phyloP scores from a whole-genome alignment of 2,113 vertebrate species.

The Lepidothrix coronata region DNA sequence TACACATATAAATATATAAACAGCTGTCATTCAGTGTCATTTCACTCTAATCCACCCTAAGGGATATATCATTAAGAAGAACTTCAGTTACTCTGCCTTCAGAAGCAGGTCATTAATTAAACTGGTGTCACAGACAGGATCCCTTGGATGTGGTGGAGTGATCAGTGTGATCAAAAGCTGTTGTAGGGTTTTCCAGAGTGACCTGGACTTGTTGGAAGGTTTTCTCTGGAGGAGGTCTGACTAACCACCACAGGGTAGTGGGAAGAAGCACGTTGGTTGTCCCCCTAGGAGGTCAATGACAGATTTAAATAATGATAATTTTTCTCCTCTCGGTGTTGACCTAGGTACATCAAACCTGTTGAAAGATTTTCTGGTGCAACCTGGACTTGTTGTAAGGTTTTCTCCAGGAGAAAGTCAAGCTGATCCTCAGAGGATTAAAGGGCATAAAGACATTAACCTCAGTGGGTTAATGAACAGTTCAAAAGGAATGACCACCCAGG shows the following conservation, averaged over 20 bases:
- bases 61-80: background rate
- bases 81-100: background rate
- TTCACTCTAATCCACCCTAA: background rate
- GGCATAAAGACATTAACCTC: background rate
- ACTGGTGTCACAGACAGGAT: background rate
- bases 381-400: background rate
- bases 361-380: background rate
- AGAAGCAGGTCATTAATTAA: background rate
- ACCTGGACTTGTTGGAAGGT: no score
- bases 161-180: background rate
- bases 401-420: background rate
- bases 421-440: background rate
- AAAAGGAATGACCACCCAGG: background rate
- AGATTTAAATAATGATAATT: background rate
- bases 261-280: no score
- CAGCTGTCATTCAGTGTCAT: background rate
- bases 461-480: background rate
- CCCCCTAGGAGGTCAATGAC: no score
- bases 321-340: background rate
- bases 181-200: background rate
- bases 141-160: background rate
- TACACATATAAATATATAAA: background rate
- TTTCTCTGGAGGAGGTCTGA: no score
- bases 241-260: no score
- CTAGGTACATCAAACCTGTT: background rate